Conservation (phyloP, 2,888 invertebrate species). For the Apoderus coryli region DNA sequence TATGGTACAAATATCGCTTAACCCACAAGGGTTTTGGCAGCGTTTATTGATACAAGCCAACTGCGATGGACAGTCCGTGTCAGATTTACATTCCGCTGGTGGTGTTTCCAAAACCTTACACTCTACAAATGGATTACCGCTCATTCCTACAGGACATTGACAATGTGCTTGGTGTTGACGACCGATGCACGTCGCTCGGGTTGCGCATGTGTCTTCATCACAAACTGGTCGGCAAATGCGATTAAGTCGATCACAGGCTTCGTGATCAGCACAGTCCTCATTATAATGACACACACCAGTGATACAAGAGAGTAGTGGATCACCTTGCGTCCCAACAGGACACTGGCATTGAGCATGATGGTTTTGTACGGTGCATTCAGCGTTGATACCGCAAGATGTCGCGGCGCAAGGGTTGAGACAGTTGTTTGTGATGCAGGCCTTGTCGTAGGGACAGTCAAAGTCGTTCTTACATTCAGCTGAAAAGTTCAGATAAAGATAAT, state of each 20-base stretch:
- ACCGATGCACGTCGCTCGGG: constrained; percentile 60
- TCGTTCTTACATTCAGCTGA: constrained; percentile 69
- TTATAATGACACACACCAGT: constrained; percentile 75
- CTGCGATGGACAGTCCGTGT: constrained; percentile 61
- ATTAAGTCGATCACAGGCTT: constrained; percentile 72
- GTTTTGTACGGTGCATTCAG: constrained; percentile 57
- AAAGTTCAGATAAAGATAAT: too few species aligned
- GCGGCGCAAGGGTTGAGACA: constrained; percentile 63
- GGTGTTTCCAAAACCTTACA: constrained; percentile 34
- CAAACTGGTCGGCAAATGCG: constrained; percentile 72
- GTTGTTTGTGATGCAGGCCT: constrained; percentile 62
- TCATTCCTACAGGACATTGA: constrained; percentile 56
- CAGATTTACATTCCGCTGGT: constrained; percentile 52
- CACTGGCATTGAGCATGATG: constrained; percentile 73
- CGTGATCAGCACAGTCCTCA: constrained; percentile 74
- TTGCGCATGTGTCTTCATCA: constrained; percentile 66
- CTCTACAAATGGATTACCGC: constrained; percentile 64
- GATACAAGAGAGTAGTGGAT: constrained; percentile 68
- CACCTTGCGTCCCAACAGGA: constrained; percentile 73
- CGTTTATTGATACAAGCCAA: constrained; percentile 62
- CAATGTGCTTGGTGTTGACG: constrained; percentile 65
- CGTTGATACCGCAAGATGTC: constrained; percentile 63
- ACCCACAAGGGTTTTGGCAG: constrained; percentile 65
- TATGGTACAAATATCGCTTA: constrained; percentile 54
- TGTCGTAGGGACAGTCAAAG: constrained; percentile 71